Evolutionary conservation across 2,888 invertebrate genomes (phyloP), one percentile per base, ranked within the genome.

Genomic region (Allophyes oxyacanthae): DNA sequence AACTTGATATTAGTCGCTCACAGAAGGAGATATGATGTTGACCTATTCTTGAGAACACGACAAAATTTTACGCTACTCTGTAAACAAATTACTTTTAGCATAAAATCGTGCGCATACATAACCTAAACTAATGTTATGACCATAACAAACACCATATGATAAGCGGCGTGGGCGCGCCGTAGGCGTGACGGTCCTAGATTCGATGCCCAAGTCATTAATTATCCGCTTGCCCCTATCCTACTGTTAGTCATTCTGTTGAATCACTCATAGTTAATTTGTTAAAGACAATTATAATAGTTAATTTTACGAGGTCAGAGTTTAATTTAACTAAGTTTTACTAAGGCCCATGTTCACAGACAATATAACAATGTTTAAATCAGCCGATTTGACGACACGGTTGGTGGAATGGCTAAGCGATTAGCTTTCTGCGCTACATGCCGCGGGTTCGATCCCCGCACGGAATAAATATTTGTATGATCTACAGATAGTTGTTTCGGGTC

Each of bases 211-310:
- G 46, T 54, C 44, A 51, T 58, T 72, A 65, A 62, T 44, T 58
- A 50, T 52, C 28, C 7, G 40, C 28, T 25, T 20, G 59, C 54
- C 41, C 52, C 51, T 54, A 64, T 57, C 6, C 30, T 32, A 51
- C 28, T 3, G 20, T 28, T 8, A 28, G 7, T 6, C 6, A 45
- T 56, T 66, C 45, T 49, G 77, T 65, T 61, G 59, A 64, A 41
- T 75, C 77, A 75, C 60, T 53, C 58, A 34, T 14, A 20, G 57
- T 73, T 76, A 59, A 75, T 75, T 71, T 65, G 74, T 75, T 62
- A 61, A 58, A 45, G 58, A 52, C 66, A 70, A 70, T 73, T 76
- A 67, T 28, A 43, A 71, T 50, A 44, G 69, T 61, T 65, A 43
- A 58, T 59, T 70, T 37, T 38, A 38, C 34, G 60, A 65, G 64